Conservation (phyloP, 2,797 vertebrate genomes). For the Xyrichtys novacula region DNA sequence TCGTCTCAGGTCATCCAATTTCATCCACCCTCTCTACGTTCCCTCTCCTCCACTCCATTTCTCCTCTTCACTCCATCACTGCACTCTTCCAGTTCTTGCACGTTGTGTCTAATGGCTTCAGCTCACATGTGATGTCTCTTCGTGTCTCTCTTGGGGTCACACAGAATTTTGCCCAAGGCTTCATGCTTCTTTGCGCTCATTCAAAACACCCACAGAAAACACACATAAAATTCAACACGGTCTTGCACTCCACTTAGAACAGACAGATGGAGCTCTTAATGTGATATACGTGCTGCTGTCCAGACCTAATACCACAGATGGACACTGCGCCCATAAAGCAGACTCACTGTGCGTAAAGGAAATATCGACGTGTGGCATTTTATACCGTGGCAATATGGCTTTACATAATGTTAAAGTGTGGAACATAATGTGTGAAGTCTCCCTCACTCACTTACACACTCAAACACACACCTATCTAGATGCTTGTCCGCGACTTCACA, state of each 20-base stretch:
- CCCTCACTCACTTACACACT: background rate
- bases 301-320: constrained; percentile 32
- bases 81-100: constrained; percentile 48
- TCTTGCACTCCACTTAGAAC: constrained; percentile 10
- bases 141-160: constrained; percentile 46
- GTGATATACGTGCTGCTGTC: constrained; percentile 37
- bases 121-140: constrained; percentile 52
- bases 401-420: constrained; percentile 47
- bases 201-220: constrained; percentile 49
- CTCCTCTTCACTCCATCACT: constrained; percentile 43
- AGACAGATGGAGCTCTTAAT: constrained; percentile 42
- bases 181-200: constrained; percentile 26
- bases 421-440: constrained; percentile 41
- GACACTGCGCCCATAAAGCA: constrained; percentile 42
- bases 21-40: constrained; percentile 30
- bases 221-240: constrained; percentile 13
- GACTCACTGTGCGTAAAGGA: constrained; percentile 11
- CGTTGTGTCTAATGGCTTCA: constrained; percentile 62
- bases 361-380: constrained; percentile 49
- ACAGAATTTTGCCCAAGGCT: constrained; percentile 40
- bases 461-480: constrained; percentile 10
- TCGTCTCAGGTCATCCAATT: constrained; percentile 51
- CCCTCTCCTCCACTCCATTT: constrained; percentile 42
- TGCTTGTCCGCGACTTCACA: constrained; percentile 7
- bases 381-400: constrained; percentile 40